phyloP scores from a whole-genome alignment of 2,113 vertebrate genomes.

The Ptyas mucosa region DNA sequence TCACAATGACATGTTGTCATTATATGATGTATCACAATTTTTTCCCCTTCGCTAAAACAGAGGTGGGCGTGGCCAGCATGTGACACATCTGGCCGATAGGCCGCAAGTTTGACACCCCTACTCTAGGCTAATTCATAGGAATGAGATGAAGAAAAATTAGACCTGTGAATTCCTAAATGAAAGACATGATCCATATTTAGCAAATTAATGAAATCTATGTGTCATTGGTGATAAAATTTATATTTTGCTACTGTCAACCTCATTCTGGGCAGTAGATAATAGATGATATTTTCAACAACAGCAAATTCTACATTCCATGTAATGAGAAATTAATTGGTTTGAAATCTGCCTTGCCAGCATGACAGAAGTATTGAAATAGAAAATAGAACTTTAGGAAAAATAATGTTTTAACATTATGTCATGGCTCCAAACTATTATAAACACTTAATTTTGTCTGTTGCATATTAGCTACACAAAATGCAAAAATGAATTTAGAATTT shows the following conservation, averaged over 20 bases:
- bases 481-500: background rate
- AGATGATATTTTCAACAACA: accelerated
- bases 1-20: too few species aligned
- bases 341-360: constrained; percentile 25
- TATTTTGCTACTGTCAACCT: background rate
- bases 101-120: too few species aligned
- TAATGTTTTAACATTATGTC: constrained; percentile 33
- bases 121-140: too few species aligned
- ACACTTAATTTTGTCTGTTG: constrained; percentile 34
- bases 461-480: constrained; percentile 19
- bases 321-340: constrained; percentile 28
- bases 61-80: too few species aligned
- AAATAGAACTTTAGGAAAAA: constrained; percentile 31
- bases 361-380: constrained; percentile 35
- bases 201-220: background rate
- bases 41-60: too few species aligned
- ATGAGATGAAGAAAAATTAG: background rate
- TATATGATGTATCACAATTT: too few species aligned
- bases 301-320: background rate
- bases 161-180: background rate
- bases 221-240: background rate
- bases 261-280: background rate
- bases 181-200: background rate
- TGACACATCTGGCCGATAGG: too few species aligned
- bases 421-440: background rate